Evolutionary conservation across 2,888 invertebrate species (phyloP).

Genomic region (Nezara viridula): DNA sequence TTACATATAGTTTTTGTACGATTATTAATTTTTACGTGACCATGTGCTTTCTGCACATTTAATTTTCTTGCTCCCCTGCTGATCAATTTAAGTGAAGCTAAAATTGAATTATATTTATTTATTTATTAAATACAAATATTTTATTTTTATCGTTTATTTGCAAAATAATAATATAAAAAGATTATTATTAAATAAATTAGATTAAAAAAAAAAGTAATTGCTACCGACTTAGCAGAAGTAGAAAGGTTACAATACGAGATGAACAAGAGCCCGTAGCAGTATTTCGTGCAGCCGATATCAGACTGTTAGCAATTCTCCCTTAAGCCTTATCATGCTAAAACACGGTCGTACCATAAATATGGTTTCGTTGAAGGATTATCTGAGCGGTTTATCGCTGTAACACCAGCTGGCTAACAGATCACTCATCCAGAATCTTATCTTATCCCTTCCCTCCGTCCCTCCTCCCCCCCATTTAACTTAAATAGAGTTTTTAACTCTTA

Average conservation of each 20-base stretch:
- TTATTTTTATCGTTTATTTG: too few relatives aligned
- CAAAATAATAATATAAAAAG: too few relatives aligned
- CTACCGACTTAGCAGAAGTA: background rate
- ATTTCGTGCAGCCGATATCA: conserved; percentile 24
- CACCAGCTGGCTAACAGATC: conserved; percentile 40
- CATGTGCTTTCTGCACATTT: too few relatives aligned
- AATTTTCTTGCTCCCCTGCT: too few relatives aligned
- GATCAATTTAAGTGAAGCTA: too few relatives aligned
- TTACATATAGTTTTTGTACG: too few relatives aligned
- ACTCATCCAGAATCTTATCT: background rate
- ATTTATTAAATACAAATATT: too few relatives aligned
- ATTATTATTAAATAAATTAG: too few relatives aligned
- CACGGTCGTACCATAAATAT: conserved; percentile 24
- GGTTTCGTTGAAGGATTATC: conserved; percentile 48
- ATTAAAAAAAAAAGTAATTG: too few relatives aligned
- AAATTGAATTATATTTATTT: too few relatives aligned
- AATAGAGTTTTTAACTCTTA: background rate
- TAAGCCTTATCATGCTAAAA: conserved; percentile 36
- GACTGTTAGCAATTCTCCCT: conserved; percentile 38
- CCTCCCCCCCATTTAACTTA: background rate
- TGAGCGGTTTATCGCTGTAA: background rate
- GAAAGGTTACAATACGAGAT: background rate
- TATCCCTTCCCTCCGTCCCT: too few relatives aligned
- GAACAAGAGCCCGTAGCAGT: background rate
- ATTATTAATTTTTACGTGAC: too few relatives aligned